phyloP scores from a whole-genome alignment of 1,140 invertebrate species.

The Whitmania pigra region DNA sequence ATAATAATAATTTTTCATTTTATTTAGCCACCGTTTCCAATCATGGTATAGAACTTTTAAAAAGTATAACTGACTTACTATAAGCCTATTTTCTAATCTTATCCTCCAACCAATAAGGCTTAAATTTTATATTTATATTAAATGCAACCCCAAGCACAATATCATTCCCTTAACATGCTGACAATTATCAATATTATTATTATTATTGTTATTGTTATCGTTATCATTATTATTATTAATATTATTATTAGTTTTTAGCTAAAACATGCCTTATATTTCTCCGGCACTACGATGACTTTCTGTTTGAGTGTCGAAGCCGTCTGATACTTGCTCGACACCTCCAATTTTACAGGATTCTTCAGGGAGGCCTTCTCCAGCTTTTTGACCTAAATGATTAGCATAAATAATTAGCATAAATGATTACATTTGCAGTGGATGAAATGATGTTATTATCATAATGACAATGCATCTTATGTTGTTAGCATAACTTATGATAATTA shows the following conservation, averaged over 20 bases:
- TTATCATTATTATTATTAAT: background rate
- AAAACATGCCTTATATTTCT: slow-evolving; percentile 71
- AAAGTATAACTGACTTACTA: too few relatives aligned
- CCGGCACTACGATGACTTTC: slow-evolving; percentile 87
- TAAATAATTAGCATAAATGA: too few relatives aligned
- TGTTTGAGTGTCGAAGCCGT: slow-evolving; percentile 92
- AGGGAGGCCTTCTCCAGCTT: slow-evolving; percentile 90
- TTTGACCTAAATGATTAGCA: slow-evolving; percentile 43
- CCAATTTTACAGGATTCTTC: slow-evolving; percentile 76
- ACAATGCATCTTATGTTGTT: background rate
- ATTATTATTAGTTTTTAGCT: background rate
- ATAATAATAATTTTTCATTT: too few relatives aligned
- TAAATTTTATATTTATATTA: too few relatives aligned
- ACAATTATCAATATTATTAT: background rate
- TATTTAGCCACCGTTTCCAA: too few relatives aligned
- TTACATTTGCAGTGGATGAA: slow-evolving; percentile 11
- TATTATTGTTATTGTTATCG: background rate
- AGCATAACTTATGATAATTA: background rate
- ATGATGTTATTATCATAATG: background rate
- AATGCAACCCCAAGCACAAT: too few relatives aligned
- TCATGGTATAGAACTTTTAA: too few relatives aligned
- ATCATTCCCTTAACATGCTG: too few relatives aligned
- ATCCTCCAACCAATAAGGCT: background rate
- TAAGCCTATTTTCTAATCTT: too few relatives aligned
- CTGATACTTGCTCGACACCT: slow-evolving; percentile 91